Conservation (phyloP, 1,140 invertebrate genomes). For the Pachypeltis micranthus region DNA sequence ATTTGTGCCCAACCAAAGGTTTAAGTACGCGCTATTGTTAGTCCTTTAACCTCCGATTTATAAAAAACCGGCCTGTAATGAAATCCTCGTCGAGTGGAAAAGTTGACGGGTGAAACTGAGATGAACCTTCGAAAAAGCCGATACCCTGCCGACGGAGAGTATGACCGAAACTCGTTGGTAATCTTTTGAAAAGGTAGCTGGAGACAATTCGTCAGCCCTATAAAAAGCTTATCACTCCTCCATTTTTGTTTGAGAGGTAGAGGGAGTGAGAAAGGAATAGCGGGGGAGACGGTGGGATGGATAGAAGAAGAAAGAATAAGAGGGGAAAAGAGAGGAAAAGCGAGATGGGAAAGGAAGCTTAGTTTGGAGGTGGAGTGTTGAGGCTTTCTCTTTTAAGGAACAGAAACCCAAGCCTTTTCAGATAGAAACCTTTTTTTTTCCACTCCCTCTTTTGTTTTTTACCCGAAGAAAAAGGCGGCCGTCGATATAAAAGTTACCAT, state of each 20-base stretch:
- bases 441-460: no score
- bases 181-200: no score
- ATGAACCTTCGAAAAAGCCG: neutral
- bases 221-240: neutral
- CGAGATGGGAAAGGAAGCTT: constrained; percentile 4
- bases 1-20: no score
- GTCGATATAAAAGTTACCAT: constrained; percentile 10
- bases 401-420: neutral
- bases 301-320: constrained; percentile 1
- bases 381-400: no score
- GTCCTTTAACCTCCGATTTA: no score
- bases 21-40: no score
- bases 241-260: neutral
- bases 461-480: no score
- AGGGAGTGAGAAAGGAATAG: constrained; percentile 7
- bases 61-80: neutral
- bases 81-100: neutral
- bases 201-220: neutral
- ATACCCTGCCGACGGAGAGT: no score
- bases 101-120: neutral
- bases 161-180: no score
- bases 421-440: neutral
- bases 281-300: neutral
- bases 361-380: neutral
- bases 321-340: constrained; percentile 1